Evolutionary conservation across 2,888 invertebrate species (phyloP).

Genomic region (Drosophila eohydei): DNA sequence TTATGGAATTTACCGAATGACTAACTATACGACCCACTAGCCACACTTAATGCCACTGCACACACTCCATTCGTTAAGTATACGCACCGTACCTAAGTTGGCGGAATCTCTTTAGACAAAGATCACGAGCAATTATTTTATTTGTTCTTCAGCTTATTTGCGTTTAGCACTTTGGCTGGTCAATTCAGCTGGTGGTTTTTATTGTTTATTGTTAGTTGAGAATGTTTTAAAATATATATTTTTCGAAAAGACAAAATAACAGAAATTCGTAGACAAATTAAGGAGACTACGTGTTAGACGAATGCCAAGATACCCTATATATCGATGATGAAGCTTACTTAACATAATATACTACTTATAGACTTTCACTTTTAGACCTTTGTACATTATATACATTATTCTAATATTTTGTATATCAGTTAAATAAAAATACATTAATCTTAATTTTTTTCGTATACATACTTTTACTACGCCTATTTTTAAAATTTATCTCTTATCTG

Average conservation of each 20-base stretch:
- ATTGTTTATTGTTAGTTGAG: slow-evolving; percentile 21
- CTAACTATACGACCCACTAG: slow-evolving; percentile 38
- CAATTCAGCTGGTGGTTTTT: slow-evolving; percentile 15
- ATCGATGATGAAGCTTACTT: no score
- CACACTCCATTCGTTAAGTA: slow-evolving; percentile 2
- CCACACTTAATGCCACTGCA: not conserved
- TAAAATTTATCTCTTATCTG: not conserved
- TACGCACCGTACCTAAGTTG: slow-evolving; percentile 3
- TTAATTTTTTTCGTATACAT: not conserved
- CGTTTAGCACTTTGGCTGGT: slow-evolving; percentile 23
- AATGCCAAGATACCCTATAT: slow-evolving; percentile 13
- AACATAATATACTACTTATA: not conserved
- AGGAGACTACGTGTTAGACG: not conserved
- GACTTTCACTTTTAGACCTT: not conserved
- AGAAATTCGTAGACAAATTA: slow-evolving; percentile 12
- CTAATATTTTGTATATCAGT: not conserved
- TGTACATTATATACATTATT: not conserved
- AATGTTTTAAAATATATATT: not conserved
- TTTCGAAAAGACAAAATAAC: not conserved
- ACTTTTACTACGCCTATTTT: not conserved
- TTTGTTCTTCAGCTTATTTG: slow-evolving; percentile 11
- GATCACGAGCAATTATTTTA: slow-evolving; percentile 41
- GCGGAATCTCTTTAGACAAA: slow-evolving; percentile 21
- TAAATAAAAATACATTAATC: not conserved
- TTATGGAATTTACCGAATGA: slow-evolving; percentile 58